Conservation (phyloP, 1,140 invertebrate genomes). For the Lepidotrigona ventralis region DNA sequence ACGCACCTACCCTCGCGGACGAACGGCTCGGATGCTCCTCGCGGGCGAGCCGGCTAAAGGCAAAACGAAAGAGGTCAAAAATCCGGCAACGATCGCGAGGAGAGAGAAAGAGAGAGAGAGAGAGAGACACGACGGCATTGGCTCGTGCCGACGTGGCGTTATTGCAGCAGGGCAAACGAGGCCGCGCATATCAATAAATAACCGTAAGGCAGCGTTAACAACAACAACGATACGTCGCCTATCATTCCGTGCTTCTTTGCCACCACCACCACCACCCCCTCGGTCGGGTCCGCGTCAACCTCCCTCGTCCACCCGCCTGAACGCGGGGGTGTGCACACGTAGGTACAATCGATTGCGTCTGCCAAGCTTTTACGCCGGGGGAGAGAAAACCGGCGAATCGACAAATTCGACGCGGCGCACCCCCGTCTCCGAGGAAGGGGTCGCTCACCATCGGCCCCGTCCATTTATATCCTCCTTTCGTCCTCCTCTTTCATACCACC, state of each 20-base stretch:
- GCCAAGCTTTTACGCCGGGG: constrained; percentile 50
- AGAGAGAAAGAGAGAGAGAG: too few relatives aligned
- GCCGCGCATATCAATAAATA: constrained; percentile 46
- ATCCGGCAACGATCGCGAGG: not conserved
- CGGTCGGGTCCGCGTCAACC: not conserved
- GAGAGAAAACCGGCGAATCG: constrained; percentile 53
- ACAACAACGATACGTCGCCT: constrained; percentile 41
- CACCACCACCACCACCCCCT: not conserved
- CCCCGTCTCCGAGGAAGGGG: constrained; percentile 57
- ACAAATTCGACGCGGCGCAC: constrained; percentile 61
- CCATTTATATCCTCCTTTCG: constrained; percentile 61
- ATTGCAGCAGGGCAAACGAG: constrained; percentile 9
- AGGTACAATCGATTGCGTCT: constrained; percentile 53
- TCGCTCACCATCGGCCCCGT: constrained; percentile 57
- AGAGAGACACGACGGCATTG: too few relatives aligned
- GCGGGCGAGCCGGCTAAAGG: not conserved
- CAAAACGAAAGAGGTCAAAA: not conserved
- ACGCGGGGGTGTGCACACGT: constrained; percentile 34
- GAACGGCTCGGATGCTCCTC: too few relatives aligned
- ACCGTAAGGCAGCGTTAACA: constrained; percentile 45
- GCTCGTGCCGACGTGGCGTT: not conserved
- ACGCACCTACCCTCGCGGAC: too few relatives aligned
- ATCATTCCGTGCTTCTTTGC: constrained; percentile 42
- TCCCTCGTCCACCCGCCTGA: too few relatives aligned
- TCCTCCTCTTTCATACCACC: constrained; percentile 20